phyloP scores from a whole-genome alignment of 2,888 invertebrate species.

The Alcis repandata region DNA sequence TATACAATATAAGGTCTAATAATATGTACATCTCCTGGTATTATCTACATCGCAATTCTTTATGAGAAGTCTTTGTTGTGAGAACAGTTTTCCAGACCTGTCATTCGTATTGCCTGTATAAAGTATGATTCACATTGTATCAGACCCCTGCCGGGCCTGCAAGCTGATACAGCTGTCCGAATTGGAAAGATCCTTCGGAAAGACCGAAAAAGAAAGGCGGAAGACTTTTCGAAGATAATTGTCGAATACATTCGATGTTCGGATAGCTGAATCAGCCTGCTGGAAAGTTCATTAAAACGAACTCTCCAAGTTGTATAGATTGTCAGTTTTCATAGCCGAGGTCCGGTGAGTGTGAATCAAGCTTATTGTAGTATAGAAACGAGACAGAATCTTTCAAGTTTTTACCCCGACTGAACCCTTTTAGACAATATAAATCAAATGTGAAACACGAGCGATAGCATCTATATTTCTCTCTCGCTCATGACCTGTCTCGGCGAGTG shows the following conservation, averaged over 20 bases:
- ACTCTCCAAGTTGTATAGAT: not conserved
- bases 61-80: slow-evolving; percentile 24
- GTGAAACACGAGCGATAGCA: too few species aligned
- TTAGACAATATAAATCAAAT: not conserved
- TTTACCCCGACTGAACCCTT: not conserved
- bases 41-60: slow-evolving; percentile 43
- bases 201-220: too few species aligned
- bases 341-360: not conserved
- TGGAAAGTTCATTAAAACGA: not conserved
- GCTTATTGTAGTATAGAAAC: slow-evolving; percentile 11
- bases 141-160: not conserved
- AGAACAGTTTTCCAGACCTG: not conserved
- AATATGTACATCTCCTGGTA: slow-evolving; percentile 40
- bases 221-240: too few species aligned
- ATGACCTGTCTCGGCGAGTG: not conserved
- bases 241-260: too few species aligned
- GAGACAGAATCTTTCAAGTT: slow-evolving; percentile 9
- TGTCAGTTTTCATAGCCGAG: too few species aligned
- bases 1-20: slow-evolving; percentile 38
- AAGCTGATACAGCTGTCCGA: too few species aligned
- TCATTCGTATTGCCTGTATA: slow-evolving; percentile 17
- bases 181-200: too few species aligned
- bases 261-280: too few species aligned
- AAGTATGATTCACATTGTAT: slow-evolving; percentile 4
- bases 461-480: too few species aligned